phyloP scores from a whole-genome alignment of 2,888 invertebrate genomes.

The Clanis bilineata region DNA sequence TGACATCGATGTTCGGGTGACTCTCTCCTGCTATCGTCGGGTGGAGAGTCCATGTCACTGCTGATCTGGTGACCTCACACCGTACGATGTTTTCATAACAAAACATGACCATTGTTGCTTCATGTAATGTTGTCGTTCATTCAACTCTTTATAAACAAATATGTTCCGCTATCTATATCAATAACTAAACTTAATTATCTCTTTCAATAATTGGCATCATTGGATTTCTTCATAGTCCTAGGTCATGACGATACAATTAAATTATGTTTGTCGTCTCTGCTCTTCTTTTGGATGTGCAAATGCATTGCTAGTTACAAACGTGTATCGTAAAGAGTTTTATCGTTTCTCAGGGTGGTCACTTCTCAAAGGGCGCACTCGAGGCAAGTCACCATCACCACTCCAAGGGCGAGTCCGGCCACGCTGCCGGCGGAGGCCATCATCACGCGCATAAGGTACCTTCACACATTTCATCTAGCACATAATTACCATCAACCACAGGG shows the following conservation, averaged over 20 bases:
- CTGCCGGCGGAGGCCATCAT: conserved; percentile 79
- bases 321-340: background rate
- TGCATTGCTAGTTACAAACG: background rate
- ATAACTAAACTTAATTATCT: background rate
- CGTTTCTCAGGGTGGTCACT: conserved; percentile 78
- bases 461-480: background rate
- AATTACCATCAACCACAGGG: too few species aligned
- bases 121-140: conserved; percentile 1
- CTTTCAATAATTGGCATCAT: too few species aligned
- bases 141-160: background rate
- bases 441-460: conserved; percentile 74
- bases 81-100: background rate
- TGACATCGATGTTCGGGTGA: background rate
- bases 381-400: conserved; percentile 72
- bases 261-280: too few species aligned
- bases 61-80: background rate
- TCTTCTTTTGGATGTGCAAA: too few species aligned
- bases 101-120: background rate
- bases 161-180: background rate
- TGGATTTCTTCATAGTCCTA: too few species aligned
- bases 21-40: background rate
- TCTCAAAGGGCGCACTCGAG: conserved; percentile 79
- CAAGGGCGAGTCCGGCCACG: conserved; percentile 82
- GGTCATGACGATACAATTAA: too few species aligned
- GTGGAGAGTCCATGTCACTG: too few species aligned